These are phyloP conservation scores for Drosophila demipolita DNA, from an alignment of 2,888 invertebrate genomes.

Conservation along the genomic window DNA sequence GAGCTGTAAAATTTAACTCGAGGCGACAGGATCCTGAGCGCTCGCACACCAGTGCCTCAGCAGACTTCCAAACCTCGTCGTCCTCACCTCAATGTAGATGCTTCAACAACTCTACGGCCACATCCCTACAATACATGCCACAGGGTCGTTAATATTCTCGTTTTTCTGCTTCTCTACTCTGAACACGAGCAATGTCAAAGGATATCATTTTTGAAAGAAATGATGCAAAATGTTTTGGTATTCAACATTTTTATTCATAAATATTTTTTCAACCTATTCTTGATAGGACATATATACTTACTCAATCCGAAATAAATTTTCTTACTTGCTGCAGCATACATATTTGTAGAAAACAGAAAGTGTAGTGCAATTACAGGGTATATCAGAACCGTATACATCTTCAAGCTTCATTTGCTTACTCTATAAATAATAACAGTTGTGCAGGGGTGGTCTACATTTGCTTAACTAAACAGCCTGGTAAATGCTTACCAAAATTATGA, in stretches of 20 bases:
- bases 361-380: slow-evolving; percentile 4
- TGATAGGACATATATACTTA: not conserved
- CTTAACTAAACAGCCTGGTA: slow-evolving; percentile 63
- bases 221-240: not conserved
- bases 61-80: slow-evolving; percentile 25
- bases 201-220: not conserved
- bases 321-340: not conserved
- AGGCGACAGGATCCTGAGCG: slow-evolving; percentile 64
- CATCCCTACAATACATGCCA: slow-evolving; percentile 40
- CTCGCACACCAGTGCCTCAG: slow-evolving; percentile 36
- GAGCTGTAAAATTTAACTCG: slow-evolving; percentile 70
- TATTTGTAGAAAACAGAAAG: not conserved
- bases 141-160: slow-evolving; percentile 58
- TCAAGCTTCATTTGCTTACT: not conserved
- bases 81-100: slow-evolving; percentile 35
- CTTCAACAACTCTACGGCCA: slow-evolving; percentile 45
- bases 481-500: slow-evolving; percentile 68
- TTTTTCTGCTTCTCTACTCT: slow-evolving; percentile 39
- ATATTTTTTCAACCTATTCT: not conserved
- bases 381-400: not conserved
- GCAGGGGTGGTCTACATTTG: slow-evolving; percentile 17
- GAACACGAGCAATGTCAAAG: not conserved
- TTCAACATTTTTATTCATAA: not conserved
- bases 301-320: not conserved
- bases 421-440: slow-evolving; percentile 38